phyloP scores from a whole-genome alignment of 2,113 vertebrate species.

The Todiramphus chloris region DNA sequence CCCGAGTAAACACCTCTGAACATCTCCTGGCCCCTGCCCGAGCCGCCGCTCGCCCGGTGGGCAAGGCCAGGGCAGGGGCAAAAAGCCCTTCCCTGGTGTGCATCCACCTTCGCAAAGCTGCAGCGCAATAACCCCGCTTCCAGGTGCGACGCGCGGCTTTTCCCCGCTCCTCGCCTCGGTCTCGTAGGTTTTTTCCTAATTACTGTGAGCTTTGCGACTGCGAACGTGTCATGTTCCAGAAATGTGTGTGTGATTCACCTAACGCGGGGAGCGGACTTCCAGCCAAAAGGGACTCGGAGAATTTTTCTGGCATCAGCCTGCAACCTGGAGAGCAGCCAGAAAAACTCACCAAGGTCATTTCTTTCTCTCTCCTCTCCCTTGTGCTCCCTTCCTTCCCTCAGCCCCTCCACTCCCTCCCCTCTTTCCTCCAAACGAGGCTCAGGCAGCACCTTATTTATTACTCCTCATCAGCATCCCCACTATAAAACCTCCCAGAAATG shows the following conservation, averaged over 20 bases:
- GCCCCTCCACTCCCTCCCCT: background rate
- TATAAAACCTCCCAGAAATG: background rate
- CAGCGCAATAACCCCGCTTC: background rate
- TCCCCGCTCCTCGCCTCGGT: background rate
- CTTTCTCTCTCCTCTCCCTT: background rate
- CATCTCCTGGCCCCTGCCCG: background rate
- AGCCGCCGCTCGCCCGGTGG: background rate
- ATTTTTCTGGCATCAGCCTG: slow-evolving; percentile 40
- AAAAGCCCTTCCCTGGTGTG: background rate
- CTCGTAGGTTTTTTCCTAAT: slow-evolving; percentile 55
- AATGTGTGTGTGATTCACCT: slow-evolving; percentile 55
- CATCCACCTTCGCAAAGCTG: background rate
- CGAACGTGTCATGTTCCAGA: slow-evolving; percentile 62
- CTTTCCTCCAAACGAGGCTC: background rate
- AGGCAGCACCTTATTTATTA: slow-evolving; percentile 41
- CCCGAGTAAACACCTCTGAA: background rate
- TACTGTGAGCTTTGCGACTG: slow-evolving; percentile 46
- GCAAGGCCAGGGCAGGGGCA: background rate
- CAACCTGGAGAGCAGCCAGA: slow-evolving; percentile 54
- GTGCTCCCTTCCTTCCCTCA: background rate
- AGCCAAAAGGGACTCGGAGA: slow-evolving; percentile 50
- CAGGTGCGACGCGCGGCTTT: slow-evolving; percentile 27
- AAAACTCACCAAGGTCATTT: slow-evolving; percentile 61
- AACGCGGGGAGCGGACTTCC: slow-evolving; percentile 4
- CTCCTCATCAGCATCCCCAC: slow-evolving; percentile 10